Evolutionary conservation across 2,888 invertebrate genomes (phyloP).

Genomic region (Ceramica pisi): DNA sequence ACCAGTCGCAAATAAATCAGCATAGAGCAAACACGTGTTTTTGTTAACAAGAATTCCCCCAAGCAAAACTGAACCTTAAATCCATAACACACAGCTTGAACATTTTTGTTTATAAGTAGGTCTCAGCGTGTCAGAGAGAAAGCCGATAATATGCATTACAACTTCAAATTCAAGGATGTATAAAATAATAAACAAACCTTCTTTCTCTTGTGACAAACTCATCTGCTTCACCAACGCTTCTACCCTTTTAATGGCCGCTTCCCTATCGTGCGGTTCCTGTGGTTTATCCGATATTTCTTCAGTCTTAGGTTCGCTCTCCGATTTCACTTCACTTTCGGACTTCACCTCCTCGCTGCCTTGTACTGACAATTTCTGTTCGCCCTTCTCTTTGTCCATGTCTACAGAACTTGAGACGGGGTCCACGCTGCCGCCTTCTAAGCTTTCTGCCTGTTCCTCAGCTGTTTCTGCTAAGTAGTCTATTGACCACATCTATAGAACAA

Average conservation of each 20-base stretch:
- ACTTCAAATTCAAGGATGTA: neutral
- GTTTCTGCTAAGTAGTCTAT: slow-evolving; percentile 94
- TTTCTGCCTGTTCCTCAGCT: slow-evolving; percentile 88
- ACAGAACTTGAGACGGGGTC: slow-evolving; percentile 78
- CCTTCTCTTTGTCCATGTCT: slow-evolving; percentile 76
- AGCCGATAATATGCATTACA: too few relatives aligned
- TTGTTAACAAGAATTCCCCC: too few relatives aligned
- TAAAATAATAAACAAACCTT: slow-evolving; percentile 85
- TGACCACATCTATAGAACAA: slow-evolving; percentile 96
- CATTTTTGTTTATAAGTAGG: too few relatives aligned
- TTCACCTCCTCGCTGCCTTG: slow-evolving; percentile 79
- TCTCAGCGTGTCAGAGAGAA: too few relatives aligned
- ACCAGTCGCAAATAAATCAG: too few relatives aligned
- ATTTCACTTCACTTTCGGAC: slow-evolving; percentile 63
- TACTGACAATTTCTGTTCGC: slow-evolving; percentile 70
- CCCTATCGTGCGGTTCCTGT: slow-evolving; percentile 77
- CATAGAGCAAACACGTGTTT: too few relatives aligned
- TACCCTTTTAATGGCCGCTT: slow-evolving; percentile 91
- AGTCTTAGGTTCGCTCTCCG: slow-evolving; percentile 67
- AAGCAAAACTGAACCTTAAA: too few relatives aligned
- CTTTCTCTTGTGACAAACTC: slow-evolving; percentile 93
- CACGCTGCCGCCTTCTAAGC: slow-evolving; percentile 79
- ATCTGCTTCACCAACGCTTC: slow-evolving; percentile 95
- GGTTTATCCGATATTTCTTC: slow-evolving; percentile 68
- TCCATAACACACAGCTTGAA: too few relatives aligned